A percentile compares a stretch with the other conserved stretches of the same genome.
phyloP scores from a whole-genome alignment of 2,888 invertebrate species.

The Melitaea athalia region DNA sequence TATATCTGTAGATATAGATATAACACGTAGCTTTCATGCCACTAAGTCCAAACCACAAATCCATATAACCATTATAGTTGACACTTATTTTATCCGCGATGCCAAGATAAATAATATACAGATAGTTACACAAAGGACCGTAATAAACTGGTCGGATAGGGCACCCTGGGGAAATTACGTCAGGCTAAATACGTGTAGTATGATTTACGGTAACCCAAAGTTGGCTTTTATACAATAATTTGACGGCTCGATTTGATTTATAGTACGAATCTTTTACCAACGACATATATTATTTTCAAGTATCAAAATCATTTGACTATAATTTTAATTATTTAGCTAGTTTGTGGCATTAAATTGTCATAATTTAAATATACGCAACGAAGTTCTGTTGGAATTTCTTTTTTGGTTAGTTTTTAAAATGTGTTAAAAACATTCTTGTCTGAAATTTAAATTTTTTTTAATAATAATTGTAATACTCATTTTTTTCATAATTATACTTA shows the following conservation, averaged over 20 bases:
- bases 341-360: too few species aligned
- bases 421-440: too few species aligned
- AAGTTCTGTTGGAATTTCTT: too few species aligned
- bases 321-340: too few species aligned
- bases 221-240: constrained; percentile 38
- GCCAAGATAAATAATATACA: constrained; percentile 24
- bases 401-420: too few species aligned
- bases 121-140: constrained; percentile 28
- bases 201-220: constrained; percentile 50
- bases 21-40: background rate
- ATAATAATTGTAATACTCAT: too few species aligned
- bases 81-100: constrained; percentile 21
- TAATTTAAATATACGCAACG: too few species aligned
- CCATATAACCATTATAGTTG: constrained; percentile 23
- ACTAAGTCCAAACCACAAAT: constrained; percentile 7
- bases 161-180: constrained; percentile 54
- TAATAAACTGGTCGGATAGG: constrained; percentile 33
- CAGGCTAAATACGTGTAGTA: constrained; percentile 49
- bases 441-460: too few species aligned
- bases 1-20: background rate
- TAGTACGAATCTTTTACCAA: background rate
- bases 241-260: constrained; percentile 35
- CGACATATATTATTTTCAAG: background rate
- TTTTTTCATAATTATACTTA: too few species aligned
- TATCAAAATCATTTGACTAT: too few species aligned